These are phyloP conservation scores for Polymixis flavicincta DNA, from an alignment of 2,888 invertebrate genomes.

Conservation along the genomic window DNA sequence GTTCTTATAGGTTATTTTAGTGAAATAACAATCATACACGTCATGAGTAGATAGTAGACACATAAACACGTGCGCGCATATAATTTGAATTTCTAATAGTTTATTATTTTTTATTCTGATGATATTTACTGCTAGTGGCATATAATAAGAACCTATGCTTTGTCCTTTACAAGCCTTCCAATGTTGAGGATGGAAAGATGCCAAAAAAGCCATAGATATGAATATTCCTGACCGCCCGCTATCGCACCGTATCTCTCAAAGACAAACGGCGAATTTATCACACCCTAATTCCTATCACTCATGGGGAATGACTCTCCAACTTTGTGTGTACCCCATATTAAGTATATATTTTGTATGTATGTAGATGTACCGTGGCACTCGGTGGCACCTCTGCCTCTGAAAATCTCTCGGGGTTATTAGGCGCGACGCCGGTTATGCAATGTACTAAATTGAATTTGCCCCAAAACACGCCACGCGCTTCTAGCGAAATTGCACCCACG, in stretches of 20 bases:
- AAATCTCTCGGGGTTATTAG: slow-evolving; percentile 55
- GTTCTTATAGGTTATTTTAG: background rate
- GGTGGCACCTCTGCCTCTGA: slow-evolving; percentile 51
- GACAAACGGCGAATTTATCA: background rate
- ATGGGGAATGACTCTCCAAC: slow-evolving; percentile 21
- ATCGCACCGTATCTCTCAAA: background rate
- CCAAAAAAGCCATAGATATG: background rate
- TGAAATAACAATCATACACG: background rate
- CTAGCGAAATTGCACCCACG: slow-evolving; percentile 57
- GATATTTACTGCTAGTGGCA: background rate
- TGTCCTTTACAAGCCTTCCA: background rate
- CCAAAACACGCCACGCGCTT: slow-evolving; percentile 58
- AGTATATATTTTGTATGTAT: slow-evolving; percentile 13
- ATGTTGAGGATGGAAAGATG: background rate
- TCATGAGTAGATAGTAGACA: background rate
- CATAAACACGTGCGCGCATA: no score
- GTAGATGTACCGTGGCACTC: slow-evolving; percentile 31
- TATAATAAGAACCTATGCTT: no score
- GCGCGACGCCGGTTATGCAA: slow-evolving; percentile 57
- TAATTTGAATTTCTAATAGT: background rate
- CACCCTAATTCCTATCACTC: slow-evolving; percentile 1
- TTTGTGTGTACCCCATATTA: slow-evolving; percentile 13
- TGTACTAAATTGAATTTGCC: slow-evolving; percentile 57
- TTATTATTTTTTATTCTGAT: background rate
- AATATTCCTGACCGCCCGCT: background rate